Percentiles rank a stretch among this genome's conserved stretches.
phyloP scores from a whole-genome alignment of 35 echinoderm and acorn worm species.

The Heliocidaris erythrogramma region DNA sequence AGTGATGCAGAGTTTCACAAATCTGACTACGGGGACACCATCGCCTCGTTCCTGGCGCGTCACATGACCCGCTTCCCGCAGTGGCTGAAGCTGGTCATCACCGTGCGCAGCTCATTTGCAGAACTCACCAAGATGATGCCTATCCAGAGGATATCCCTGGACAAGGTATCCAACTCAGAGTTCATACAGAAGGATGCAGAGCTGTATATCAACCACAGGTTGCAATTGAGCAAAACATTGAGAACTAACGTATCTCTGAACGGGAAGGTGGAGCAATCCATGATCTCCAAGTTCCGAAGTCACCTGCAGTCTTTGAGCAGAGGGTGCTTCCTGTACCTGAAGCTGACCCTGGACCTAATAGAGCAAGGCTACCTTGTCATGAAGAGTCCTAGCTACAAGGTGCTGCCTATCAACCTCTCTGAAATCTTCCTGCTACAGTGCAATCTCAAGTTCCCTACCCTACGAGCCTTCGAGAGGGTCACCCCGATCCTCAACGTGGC shows the following conservation, averaged over 20 bases:
- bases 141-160: constrained; percentile 82
- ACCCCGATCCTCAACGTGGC: constrained; percentile 81
- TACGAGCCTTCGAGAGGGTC: constrained; percentile 86
- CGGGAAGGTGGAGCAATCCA: constrained; percentile 86
- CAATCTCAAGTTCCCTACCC: constrained; percentile 91
- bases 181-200: constrained; percentile 86
- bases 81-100: constrained; percentile 89
- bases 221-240: constrained; percentile 75
- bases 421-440: constrained; percentile 96
- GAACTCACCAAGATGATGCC: constrained; percentile 94
- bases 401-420: constrained; percentile 94
- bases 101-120: constrained; percentile 78
- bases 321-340: constrained; percentile 94
- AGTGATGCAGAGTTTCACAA: constrained; percentile 97
- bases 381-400: constrained; percentile 88
- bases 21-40: constrained; percentile 98
- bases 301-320: constrained; percentile 78
- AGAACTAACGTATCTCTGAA: constrained; percentile 82
- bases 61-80: constrained; percentile 81
- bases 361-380: constrained; percentile 87
- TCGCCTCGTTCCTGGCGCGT: constrained; percentile 90
- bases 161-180: constrained; percentile 78
- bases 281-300: constrained; percentile 71
- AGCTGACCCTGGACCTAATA: constrained; percentile 96
- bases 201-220: constrained; percentile 80